phyloP scores from a whole-genome alignment of 1,140 invertebrate genomes.

The Agrilus planipennis region DNA sequence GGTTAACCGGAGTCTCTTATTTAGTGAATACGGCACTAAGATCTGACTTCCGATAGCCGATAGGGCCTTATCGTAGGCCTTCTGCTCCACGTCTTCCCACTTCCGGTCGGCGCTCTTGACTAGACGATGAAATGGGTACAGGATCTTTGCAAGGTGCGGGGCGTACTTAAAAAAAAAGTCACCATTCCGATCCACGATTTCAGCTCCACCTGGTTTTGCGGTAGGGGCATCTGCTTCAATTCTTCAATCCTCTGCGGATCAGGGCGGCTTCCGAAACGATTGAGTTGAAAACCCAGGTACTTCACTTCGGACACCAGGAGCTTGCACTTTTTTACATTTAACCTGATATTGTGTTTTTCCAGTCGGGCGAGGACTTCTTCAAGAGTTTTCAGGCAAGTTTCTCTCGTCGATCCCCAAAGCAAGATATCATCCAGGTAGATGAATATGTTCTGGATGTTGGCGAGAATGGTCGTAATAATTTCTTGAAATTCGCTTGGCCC shows the following conservation, averaged over 20 bases:
- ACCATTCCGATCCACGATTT: slow-evolving; percentile 26
- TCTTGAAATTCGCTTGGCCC: slow-evolving; percentile 34
- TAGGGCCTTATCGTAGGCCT: slow-evolving; percentile 23
- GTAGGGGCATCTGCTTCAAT: slow-evolving; percentile 19
- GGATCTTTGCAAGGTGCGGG: not conserved
- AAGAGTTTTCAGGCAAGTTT: slow-evolving; percentile 16
- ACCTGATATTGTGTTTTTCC: slow-evolving; percentile 19
- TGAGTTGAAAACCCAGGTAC: slow-evolving; percentile 28
- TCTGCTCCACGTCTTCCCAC: slow-evolving; percentile 15
- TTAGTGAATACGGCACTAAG: slow-evolving; percentile 26
- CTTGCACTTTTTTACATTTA: slow-evolving; percentile 20
- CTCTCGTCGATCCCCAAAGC: slow-evolving; percentile 16
- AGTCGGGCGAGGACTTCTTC: slow-evolving; percentile 8
- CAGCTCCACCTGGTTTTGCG: slow-evolving; percentile 24
- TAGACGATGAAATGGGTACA: not conserved
- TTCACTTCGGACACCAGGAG: slow-evolving; percentile 19
- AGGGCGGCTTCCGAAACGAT: slow-evolving; percentile 13
- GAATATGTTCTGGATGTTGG: slow-evolving; percentile 15
- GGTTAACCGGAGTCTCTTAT: slow-evolving; percentile 5
- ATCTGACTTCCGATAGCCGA: slow-evolving; percentile 25
- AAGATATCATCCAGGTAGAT: slow-evolving; percentile 32
- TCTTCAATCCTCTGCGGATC: slow-evolving; percentile 20
- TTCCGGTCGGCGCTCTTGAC: not conserved
- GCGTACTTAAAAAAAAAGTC: not conserved
- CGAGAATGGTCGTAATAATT: slow-evolving; percentile 30